Percentiles rank a stretch among this genome's conserved stretches.
phyloP scores from a whole-genome alignment of 2,888 invertebrate species.

The Melangyna quadrimaculata region DNA sequence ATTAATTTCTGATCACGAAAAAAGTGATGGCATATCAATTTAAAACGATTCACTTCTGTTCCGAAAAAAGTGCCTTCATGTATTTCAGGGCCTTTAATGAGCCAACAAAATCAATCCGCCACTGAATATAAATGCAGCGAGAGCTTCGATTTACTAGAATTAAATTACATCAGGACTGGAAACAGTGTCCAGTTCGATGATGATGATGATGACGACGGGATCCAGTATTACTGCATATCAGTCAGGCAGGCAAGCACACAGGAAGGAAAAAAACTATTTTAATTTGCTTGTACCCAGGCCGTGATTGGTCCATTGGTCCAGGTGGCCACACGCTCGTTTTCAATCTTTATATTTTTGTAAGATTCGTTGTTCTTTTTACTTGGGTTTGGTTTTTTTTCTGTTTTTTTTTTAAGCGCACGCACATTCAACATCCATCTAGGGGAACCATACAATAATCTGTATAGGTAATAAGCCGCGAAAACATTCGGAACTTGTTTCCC shows the following conservation, averaged over 20 bases:
- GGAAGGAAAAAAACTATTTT: conserved; percentile 75
- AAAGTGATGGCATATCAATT: too few species aligned
- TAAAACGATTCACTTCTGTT: too few species aligned
- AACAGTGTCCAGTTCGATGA: conserved; percentile 67
- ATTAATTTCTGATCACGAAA: too few species aligned
- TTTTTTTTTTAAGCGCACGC: conserved; percentile 43
- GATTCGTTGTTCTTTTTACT: conserved; percentile 62
- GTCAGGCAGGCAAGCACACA: conserved; percentile 74
- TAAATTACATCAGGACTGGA: conserved; percentile 72
- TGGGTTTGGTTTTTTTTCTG: conserved; percentile 14
- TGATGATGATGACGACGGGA: conserved; percentile 71
- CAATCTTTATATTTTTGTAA: conserved; percentile 70
- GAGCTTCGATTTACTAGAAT: conserved; percentile 64
- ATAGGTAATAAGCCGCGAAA: conserved; percentile 78
- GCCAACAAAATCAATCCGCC: neutral
- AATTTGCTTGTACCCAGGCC: conserved; percentile 73
- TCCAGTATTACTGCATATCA: conserved; percentile 70
- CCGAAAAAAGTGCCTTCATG: too few species aligned
- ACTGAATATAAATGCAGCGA: neutral
- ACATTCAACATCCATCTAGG: conserved; percentile 30
- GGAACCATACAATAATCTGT: conserved; percentile 3
- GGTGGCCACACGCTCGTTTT: conserved; percentile 78
- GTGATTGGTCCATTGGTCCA: conserved; percentile 79
- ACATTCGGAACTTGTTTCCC: conserved; percentile 73
- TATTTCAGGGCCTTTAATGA: too few species aligned